phyloP scores from a whole-genome alignment of 2,888 invertebrate species.

The Drosophila ezoana region DNA sequence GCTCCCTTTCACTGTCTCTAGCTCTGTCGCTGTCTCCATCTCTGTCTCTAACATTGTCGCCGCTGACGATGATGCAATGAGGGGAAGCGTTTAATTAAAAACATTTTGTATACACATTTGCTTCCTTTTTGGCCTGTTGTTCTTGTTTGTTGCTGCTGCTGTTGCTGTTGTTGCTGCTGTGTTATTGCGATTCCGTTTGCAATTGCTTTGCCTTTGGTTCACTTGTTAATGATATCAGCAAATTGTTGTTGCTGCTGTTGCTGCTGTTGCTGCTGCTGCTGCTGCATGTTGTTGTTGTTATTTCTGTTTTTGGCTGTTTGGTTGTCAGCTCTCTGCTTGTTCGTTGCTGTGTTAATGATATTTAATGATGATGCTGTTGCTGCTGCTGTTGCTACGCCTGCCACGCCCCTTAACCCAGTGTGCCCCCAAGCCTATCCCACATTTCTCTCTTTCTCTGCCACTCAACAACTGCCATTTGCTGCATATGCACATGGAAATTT shows the following conservation, averaged over 20 bases:
- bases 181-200: conserved; percentile 78
- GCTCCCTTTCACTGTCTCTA: neutral
- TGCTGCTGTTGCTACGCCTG: conserved; percentile 36
- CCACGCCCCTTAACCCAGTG: conserved; percentile 11
- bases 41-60: conserved; percentile 55
- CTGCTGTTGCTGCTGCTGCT: conserved; percentile 31
- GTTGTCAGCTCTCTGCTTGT: conserved; percentile 62
- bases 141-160: conserved; percentile 25
- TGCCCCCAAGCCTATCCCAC: conserved; percentile 2
- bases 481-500: conserved; percentile 69
- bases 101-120: conserved; percentile 82
- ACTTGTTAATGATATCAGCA: conserved; percentile 77
- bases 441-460: conserved; percentile 3
- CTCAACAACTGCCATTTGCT: conserved; percentile 54
- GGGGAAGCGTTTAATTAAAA: conserved; percentile 82
- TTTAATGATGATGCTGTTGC: conserved; percentile 74
- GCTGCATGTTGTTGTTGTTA: conserved; percentile 36
- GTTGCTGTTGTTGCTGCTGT: conserved; percentile 42
- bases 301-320: conserved; percentile 51
- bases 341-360: conserved; percentile 80
- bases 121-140: conserved; percentile 59
- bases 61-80: conserved; percentile 36
- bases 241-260: conserved; percentile 52
- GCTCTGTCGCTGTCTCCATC: conserved; percentile 17
- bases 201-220: conserved; percentile 61